Evolutionary conservation across 2,113 vertebrate genomes (phyloP).

Genomic region (Pardalotus punctatus): DNA sequence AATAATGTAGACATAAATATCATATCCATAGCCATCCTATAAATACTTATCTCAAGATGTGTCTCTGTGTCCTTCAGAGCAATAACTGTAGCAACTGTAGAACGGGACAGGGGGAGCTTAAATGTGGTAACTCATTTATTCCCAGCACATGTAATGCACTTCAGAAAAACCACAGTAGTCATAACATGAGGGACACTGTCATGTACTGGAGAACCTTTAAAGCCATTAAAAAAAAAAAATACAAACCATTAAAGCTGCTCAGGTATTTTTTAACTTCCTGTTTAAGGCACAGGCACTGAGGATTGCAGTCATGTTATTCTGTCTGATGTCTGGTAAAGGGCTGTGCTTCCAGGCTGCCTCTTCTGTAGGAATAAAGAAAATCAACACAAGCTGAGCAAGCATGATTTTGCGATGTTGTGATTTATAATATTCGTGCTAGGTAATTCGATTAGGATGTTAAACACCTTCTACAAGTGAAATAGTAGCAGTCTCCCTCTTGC

Average conservation of each 20-base stretch:
- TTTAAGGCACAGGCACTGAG: slow-evolving; percentile 46
- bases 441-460: slow-evolving; percentile 16
- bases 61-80: slow-evolving; percentile 64
- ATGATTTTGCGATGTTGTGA: not conserved
- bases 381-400: slow-evolving; percentile 19
- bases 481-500: not conserved
- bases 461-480: not conserved
- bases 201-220: slow-evolving; percentile 56
- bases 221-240: slow-evolving; percentile 73
- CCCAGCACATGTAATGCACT: slow-evolving; percentile 54
- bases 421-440: not conserved
- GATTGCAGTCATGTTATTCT: slow-evolving; percentile 58
- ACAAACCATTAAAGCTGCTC: slow-evolving; percentile 45
- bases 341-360: not conserved
- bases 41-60: slow-evolving; percentile 62
- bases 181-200: slow-evolving; percentile 47
- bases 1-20: slow-evolving; percentile 70
- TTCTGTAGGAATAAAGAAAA: slow-evolving; percentile 1
- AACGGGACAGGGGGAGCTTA: slow-evolving; percentile 55
- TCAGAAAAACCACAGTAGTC: slow-evolving; percentile 43
- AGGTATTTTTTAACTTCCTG: slow-evolving; percentile 62
- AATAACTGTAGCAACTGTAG: slow-evolving; percentile 60
- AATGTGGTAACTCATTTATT: slow-evolving; percentile 67
- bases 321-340: slow-evolving; percentile 48
- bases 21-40: slow-evolving; percentile 44